Evolutionary conservation across 2,113 vertebrate species (phyloP).

Genomic region (Rhynchomys soricoides): DNA sequence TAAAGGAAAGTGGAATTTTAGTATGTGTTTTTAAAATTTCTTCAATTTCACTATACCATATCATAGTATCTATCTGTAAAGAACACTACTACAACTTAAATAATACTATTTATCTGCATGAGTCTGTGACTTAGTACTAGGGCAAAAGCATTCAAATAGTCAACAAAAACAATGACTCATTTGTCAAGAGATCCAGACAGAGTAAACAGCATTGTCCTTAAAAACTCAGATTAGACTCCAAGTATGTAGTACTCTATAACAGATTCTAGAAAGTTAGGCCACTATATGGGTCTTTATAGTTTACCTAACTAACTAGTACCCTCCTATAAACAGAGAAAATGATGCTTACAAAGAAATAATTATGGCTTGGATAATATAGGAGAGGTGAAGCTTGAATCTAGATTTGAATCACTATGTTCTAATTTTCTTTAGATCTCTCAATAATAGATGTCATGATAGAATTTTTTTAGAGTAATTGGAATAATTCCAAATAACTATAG

Average conservation of each 20-base stretch:
- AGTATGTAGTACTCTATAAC: background rate
- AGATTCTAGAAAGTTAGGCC: background rate
- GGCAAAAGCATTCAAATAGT: background rate
- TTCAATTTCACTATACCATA: background rate
- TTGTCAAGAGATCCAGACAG: background rate
- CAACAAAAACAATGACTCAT: background rate
- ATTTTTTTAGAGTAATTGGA: conserved; percentile 1
- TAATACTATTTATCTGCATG: background rate
- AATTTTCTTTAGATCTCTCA: background rate
- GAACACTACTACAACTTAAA: background rate
- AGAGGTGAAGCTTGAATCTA: background rate
- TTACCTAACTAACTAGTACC: background rate
- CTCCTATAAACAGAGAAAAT: background rate
- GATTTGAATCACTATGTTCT: background rate
- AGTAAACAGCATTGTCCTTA: background rate
- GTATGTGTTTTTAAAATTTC: background rate
- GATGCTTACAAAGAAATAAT: background rate
- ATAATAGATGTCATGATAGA: background rate
- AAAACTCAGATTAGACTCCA: background rate
- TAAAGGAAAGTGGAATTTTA: background rate
- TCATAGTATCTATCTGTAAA: background rate
- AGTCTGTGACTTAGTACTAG: background rate
- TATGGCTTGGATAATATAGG: background rate
- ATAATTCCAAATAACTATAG: conserved; percentile 28
- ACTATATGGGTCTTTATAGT: background rate